A percentile compares a stretch with the other conserved stretches of the same genome.
Conservation (phyloP, 2,113 vertebrate genomes). For the Mionectes macconnelli region DNA sequence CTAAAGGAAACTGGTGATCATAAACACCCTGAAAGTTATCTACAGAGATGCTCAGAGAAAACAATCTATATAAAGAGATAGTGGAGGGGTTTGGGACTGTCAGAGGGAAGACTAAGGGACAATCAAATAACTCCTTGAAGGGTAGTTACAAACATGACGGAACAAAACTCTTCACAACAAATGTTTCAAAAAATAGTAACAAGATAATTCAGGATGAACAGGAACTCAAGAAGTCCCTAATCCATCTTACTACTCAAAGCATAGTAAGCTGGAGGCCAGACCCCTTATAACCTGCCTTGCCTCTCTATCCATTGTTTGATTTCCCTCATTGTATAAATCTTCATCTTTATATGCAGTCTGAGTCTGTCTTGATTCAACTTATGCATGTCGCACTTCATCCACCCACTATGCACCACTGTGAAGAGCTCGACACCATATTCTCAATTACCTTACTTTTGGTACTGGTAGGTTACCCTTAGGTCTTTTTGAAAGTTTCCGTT, state of each 20-base stretch:
- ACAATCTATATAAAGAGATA: not conserved
- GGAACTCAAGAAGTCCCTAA: not conserved
- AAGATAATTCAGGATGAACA: not conserved
- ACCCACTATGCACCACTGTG: not conserved
- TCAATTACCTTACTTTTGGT: not conserved
- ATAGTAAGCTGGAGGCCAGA: not conserved
- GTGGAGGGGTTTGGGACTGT: not conserved
- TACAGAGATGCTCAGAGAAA: not conserved
- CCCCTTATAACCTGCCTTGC: not conserved
- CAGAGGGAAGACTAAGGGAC: not conserved
- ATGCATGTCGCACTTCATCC: accelerated
- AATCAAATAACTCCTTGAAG: not conserved
- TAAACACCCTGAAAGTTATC: not conserved
- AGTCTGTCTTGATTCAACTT: not conserved
- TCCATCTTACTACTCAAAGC: not conserved
- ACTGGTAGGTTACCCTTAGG: not conserved
- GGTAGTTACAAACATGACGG: not conserved
- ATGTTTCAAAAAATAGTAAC: not conserved
- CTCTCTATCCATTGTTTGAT: not conserved
- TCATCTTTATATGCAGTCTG: not conserved
- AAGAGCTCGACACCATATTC: not conserved
- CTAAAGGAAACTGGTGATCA: not conserved
- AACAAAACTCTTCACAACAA: not conserved
- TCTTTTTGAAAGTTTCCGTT: not conserved
- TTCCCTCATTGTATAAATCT: not conserved